Evolutionary conservation across 2,888 invertebrate species (phyloP), one percentile per base, ranked within the genome.

Genomic region (Mimumesa dahlbomi): DNA sequence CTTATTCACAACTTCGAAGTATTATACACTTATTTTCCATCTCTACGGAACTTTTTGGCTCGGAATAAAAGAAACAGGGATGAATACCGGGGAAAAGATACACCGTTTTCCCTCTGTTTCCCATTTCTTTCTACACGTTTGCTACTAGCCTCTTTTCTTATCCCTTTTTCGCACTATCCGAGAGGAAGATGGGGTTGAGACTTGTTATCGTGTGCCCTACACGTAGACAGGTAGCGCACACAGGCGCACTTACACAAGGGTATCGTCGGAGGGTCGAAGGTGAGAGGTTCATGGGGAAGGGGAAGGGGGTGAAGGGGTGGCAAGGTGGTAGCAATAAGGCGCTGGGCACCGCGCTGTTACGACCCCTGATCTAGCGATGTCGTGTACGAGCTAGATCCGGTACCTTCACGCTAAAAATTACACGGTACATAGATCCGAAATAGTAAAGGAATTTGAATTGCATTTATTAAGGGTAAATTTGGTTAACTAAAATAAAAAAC

Each of bases 341-440:
- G 83, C 79, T 83, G 83, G 84, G 85, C 81, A 87, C 87, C 87
- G 82, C 87, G 86, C 85, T 79, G 87, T 87, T 87, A 87, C 87
- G 86, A 87, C 81, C 85, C 82, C 83, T 87, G 85, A 87, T 87
- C 87, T 87, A 73, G 79, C 83, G 70, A 78, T 77, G 57, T 70
- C 67, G 61, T 59, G 52, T 67, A 53, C 53, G 69, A n/a, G n/a
- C n/a, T n/a, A n/a, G n/a, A n/a, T n/a, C 50, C 38, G 29, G 69
- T 49, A 45, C 36, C 25, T 38, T 49, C 68, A 13, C 54, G 25
- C 14, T 46, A 52, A 34, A 69, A 70, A 69, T 62, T 62, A 50
- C 56, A 45, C 38, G 61, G 45, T n/a, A n/a, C n/a, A n/a, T n/a
- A n/a, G n/a, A n/a, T n/a, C n/a, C n/a, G n/a, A n/a, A n/a, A n/a